These are phyloP conservation scores for Oreocharis arfaki DNA, from an alignment of 2,113 vertebrate species.

Conservation along the genomic window DNA sequence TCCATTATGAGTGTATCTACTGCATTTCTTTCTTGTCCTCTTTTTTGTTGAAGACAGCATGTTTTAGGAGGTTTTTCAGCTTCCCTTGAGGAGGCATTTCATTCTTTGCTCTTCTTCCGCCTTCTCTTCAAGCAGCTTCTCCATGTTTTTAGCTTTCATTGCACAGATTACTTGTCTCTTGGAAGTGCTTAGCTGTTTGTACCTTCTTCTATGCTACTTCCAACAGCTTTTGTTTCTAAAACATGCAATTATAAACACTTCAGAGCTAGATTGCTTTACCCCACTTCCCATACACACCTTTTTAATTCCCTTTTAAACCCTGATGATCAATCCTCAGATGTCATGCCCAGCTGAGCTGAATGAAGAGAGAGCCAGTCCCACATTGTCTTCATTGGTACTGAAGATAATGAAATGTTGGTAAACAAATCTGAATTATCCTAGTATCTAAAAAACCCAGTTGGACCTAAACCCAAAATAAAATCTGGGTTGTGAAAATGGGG, in stretches of 20 bases:
- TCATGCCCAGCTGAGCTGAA: not conserved
- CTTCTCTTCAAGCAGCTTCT: slow-evolving; percentile 65
- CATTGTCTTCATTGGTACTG: not conserved
- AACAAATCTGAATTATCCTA: not conserved
- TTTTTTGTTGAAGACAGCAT: slow-evolving; percentile 46
- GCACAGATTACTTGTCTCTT: slow-evolving; percentile 58
- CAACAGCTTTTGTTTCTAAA: slow-evolving; percentile 68
- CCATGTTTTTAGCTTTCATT: slow-evolving; percentile 52
- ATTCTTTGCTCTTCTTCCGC: slow-evolving; percentile 61
- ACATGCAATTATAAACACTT: not conserved
- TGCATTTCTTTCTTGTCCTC: slow-evolving; percentile 59
- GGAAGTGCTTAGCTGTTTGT: slow-evolving; percentile 34
- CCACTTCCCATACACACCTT: not conserved
- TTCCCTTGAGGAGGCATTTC: slow-evolving; percentile 35
- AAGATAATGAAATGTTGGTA: not conserved
- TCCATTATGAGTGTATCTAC: slow-evolving; percentile 45
- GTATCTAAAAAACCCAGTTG: not conserved
- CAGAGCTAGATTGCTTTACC: not conserved
- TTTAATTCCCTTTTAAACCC: not conserved
- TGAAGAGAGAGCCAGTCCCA: not conserved
- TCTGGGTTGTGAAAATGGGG: fast-evolving
- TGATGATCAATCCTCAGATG: not conserved
- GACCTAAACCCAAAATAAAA: not conserved
- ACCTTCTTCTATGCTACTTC: slow-evolving; percentile 46
- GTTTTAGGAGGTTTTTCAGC: slow-evolving; percentile 53